Conservation (phyloP, 2,113 vertebrate genomes). For the Coreoperca whiteheadi region DNA sequence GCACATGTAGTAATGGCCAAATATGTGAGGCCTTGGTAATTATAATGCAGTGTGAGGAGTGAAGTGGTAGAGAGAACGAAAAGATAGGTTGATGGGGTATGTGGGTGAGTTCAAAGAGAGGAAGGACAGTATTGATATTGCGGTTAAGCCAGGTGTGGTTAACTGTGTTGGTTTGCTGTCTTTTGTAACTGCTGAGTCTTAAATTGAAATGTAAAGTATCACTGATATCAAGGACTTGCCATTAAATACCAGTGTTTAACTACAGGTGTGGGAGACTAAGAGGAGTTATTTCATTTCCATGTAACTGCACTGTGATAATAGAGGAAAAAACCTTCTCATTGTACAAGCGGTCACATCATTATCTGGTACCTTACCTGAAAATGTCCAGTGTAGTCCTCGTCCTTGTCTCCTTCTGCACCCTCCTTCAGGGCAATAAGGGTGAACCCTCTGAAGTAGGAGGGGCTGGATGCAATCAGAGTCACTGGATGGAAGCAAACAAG, state of each 20-base stretch:
- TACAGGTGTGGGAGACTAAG: background rate
- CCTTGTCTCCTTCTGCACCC: constrained; percentile 92
- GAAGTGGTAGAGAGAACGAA: constrained; percentile 3
- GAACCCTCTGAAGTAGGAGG: constrained; percentile 97
- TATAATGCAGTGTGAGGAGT: constrained; percentile 48
- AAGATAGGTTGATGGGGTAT: background rate
- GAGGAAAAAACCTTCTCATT: background rate
- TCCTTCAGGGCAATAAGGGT: constrained; percentile 94
- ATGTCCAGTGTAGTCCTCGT: constrained; percentile 93
- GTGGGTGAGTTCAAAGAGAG: background rate
- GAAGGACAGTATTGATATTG: constrained; percentile 45
- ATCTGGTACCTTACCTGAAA: constrained; percentile 89
- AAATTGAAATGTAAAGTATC: background rate
- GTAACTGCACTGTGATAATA: background rate
- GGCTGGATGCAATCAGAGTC: constrained; percentile 89
- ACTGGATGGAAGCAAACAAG: constrained; percentile 84
- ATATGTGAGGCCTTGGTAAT: constrained; percentile 34
- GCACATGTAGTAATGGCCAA: constrained; percentile 43
- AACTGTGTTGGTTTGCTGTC: constrained; percentile 20
- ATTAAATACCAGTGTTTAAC: background rate
- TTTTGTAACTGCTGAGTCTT: background rate
- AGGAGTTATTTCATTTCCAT: background rate
- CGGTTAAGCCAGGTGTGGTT: constrained; percentile 44
- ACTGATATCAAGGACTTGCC: background rate
- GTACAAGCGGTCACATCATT: background rate